Percentiles rank a stretch among this genome's conserved stretches.
These are phyloP conservation scores for Propithecus perrieri DNA, from an alignment of 2,797 vertebrate species.

Conservation along the genomic window DNA sequence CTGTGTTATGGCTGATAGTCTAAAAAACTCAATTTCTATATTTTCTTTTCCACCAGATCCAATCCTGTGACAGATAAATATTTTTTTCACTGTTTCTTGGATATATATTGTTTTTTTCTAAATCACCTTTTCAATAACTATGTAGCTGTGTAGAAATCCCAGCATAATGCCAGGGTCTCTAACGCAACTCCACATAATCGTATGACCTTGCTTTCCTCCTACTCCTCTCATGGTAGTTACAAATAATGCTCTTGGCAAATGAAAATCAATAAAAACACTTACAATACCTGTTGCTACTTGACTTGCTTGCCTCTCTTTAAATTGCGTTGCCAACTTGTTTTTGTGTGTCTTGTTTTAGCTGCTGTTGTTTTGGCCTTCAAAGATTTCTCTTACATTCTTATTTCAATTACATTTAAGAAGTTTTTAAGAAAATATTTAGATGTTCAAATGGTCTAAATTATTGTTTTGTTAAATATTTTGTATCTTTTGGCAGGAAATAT, in stretches of 20 bases:
- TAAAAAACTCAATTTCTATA: not conserved
- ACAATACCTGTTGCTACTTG: not conserved
- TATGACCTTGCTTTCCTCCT: not conserved
- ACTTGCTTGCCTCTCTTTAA: not conserved
- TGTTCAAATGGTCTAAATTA: not conserved
- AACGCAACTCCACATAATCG: not conserved
- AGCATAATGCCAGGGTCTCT: not conserved
- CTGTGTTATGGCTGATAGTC: not conserved
- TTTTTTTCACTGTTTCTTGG: not conserved
- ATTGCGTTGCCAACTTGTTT: not conserved
- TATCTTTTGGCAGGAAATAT: not conserved
- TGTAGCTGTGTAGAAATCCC: not conserved
- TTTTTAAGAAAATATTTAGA: not conserved
- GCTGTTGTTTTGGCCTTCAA: not conserved
- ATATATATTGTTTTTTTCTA: not conserved
- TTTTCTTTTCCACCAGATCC: not conserved
- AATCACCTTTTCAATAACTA: not conserved
- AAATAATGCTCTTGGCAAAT: not conserved
- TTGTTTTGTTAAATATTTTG: not conserved
- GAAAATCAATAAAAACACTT: not conserved
- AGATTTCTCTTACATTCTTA: not conserved
- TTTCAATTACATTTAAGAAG: not conserved
- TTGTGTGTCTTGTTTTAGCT: not conserved
- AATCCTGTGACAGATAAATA: not conserved
- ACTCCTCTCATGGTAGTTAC: not conserved